A percentile compares a stretch with the other conserved stretches of the same genome.
phyloP scores from a whole-genome alignment of 2,888 invertebrate genomes.

The Polyommatus icarus region DNA sequence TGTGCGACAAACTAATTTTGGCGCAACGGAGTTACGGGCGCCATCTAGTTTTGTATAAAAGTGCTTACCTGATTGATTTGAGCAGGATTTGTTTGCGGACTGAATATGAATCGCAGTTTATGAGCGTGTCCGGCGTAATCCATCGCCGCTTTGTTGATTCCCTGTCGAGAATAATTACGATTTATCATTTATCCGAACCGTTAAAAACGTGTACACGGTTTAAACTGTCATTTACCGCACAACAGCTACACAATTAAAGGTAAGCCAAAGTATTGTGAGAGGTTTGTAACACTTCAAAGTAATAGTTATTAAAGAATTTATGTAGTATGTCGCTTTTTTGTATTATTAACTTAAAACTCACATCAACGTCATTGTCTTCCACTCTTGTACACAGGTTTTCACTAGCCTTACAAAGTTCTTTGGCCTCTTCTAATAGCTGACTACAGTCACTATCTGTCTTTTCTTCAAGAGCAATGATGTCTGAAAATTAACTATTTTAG shows the following conservation, averaged over 20 bases:
- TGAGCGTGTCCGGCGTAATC: slow-evolving; percentile 45
- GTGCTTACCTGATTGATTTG: slow-evolving; percentile 44
- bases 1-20: too few species aligned
- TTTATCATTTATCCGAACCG: too few species aligned
- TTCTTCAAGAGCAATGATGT: slow-evolving; percentile 48
- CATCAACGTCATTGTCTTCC: slow-evolving; percentile 44
- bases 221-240: too few species aligned
- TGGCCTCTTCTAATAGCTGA: slow-evolving; percentile 45
- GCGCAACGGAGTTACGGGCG: too few species aligned
- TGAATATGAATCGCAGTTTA: slow-evolving; percentile 41
- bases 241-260: too few species aligned
- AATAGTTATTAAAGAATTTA: too few species aligned
- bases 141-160: slow-evolving; percentile 43
- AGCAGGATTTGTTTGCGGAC: slow-evolving; percentile 39
- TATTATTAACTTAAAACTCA: slow-evolving; percentile 28
- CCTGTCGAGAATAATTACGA: slow-evolving; percentile 38
- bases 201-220: too few species aligned
- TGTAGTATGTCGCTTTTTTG: too few species aligned
- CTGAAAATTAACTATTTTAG: slow-evolving; percentile 43
- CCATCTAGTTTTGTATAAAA: not conserved
- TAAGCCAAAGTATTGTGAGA: too few species aligned
- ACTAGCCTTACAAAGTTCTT: slow-evolving; percentile 48
- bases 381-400: slow-evolving; percentile 46
- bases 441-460: slow-evolving; percentile 45
- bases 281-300: too few species aligned